Base-by-base conservation (phyloP, 2,113 vertebrate species). In the Gorsachius goisagi region DNA sequence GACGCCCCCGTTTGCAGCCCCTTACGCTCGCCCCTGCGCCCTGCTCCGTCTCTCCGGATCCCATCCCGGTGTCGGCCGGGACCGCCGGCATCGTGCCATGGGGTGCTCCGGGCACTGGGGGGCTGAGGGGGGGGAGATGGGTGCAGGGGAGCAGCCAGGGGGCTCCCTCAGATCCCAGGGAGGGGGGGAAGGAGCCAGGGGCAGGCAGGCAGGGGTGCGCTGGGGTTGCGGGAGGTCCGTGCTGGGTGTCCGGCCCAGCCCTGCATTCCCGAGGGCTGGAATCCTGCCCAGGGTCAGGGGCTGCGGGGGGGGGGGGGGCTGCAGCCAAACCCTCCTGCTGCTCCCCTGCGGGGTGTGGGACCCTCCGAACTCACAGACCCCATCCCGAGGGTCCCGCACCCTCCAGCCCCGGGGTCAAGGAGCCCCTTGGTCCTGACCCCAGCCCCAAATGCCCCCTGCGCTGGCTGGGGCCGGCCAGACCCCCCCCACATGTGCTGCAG, bases 171-270 rank as follows among this genome's bases (percentile, higher is more conserved):
- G 1, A 2, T 9, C 37, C 69, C 60, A 20, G 9, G 22, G 60
- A 24, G 7, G 3, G 1, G 0, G 20, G 32, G 62, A 10, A 64
- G 44, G 78, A 47, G 39, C 35, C 13, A 4, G 68, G 67, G 47
- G 26, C 45, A 30, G 49, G 15, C 12, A 7, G 0, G 5, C 21
- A 32, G 71, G 32, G 66, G 55, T 11, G 30, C 17, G 37, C 44
- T 4, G 1, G 58, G 39, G 30, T 9, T 67, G 76, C 2, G 66
- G 90, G 89, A 85, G 82, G 92, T 82, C 66, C 21, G 5, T 33
- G 78, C 21, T 88, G 94, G 80, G 75, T 81, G 79, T 93, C 44
- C 86, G 1, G 77, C 77, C 93, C 86, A 78, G 77, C 93, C 93
- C 82, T n/a, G 3, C 86, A 87, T 95, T 95, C 86, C 86, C 60